Evolutionary conservation across 1,140 invertebrate species (phyloP), one percentile per base, ranked within the genome.

Genomic region (Gryllus bimaculatus): DNA sequence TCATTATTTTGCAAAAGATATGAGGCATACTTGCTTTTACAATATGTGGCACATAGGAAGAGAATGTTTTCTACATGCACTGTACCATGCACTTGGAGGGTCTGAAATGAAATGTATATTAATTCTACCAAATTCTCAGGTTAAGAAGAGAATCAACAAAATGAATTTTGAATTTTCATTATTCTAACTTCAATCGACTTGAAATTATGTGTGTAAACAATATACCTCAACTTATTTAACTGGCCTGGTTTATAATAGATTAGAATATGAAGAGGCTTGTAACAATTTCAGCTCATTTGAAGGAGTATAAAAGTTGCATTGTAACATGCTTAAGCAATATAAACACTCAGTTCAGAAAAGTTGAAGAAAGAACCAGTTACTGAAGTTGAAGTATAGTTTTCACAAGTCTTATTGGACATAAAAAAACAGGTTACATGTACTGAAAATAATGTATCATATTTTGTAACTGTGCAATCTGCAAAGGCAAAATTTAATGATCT

Each of bases 301-400:
- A 66, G 54, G 54, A 66, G 54, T 66, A 66, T 66, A 66, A 66
- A 66, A 66, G 54, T 66, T 66, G 54, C 54, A 66, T 66, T 66
- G 10, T 18, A 66, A 13, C 54, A 66, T 66, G 54, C 54, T 66
- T 7, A 66, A 66, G 54, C 54, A 66, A 13, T 66, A 66, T 66
- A 66, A 66, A 66, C 54, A 66, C 54, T 66, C 54, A 66, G 54
- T 66, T 66, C 54, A 66, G 54, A 66, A 66, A 66, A 66, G 54
- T 66, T 18, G 18, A 18, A 66, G 54, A 18, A 66, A 18, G 18
- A 3, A 18, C 54, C 54, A 66, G 54, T 66, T 7, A 18, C 18
- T 66, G 54, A 66, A 39, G 54, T 66, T 66, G 18, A 13, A 13
- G 54, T 66, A 66, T 66, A 66, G 54, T 66, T 66, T 66, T 10